Evolutionary conservation across 30 jellyfish, hydroid and myxozoan species (phyloP), one percentile per base, ranked within the genome.

Genomic region (Pseudorhiza aurosa): DNA sequence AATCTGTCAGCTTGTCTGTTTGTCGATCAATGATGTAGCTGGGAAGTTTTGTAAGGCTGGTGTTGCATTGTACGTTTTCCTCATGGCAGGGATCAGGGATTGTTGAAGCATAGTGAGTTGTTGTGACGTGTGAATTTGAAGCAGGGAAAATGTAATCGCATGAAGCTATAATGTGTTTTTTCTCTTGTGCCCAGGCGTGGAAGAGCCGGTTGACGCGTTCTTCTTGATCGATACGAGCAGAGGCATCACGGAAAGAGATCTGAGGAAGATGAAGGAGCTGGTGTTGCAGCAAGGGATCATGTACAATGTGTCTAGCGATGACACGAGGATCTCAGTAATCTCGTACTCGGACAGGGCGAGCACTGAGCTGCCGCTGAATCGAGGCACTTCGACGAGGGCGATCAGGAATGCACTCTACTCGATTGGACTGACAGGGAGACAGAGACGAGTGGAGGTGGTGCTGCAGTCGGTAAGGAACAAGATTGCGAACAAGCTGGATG

Each of bases 371-470:
- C 63, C 63, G 22, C 28, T 49, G n/a, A 29, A 29, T 3, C 63
- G 63, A 49, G 63, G 63, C 22, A 49, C 63, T 15, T 49, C 63
- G 22, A 6, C n/a, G n/a, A 29, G n/a, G 63, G 6, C 63, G n/a
- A 15, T 49, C 28, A 49, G 22, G 63, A 49, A 49, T 49, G 63
- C 63, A 4, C n/a, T 49, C 2, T 25, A 49, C 22, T 25, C 63
- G n/a, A 29, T 29, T 12, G 63, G 28, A 29, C n/a, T 49, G 37
- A 69, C 55, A 37, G 82, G 83, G 29, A 88, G 95, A 19, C 69
- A 31, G 6, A 51, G 95, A 50, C 77, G 90, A 36, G 72, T 72
- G 30, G 95, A 70, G 35, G 24, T 30, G 2, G 95, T 71, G 1
- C 91, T 83, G 18, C 55, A 22, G 28, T 31, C 15, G 3, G 84